Conservation (phyloP, 2,113 vertebrate genomes). For the Cryptoleucopteryx plumbea region DNA sequence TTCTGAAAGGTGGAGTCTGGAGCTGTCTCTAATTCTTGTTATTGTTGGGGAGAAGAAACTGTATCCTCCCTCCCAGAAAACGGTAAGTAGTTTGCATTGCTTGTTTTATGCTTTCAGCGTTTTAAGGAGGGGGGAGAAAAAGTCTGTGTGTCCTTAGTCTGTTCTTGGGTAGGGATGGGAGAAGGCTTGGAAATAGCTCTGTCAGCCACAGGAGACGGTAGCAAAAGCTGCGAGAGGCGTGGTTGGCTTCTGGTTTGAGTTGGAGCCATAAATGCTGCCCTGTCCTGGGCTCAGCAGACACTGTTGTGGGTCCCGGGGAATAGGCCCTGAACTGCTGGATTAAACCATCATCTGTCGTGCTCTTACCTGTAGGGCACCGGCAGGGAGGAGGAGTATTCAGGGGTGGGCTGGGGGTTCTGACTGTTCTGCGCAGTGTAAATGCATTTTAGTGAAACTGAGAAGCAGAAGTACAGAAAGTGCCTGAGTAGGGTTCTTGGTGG, state of each 20-base stretch:
- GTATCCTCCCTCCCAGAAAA: constrained; percentile 4
- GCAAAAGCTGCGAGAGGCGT: not conserved
- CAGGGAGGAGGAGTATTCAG: fast-evolving
- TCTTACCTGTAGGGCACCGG: not conserved
- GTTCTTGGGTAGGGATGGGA: not conserved
- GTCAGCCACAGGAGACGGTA: not conserved
- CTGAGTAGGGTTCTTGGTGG: too few relatives aligned
- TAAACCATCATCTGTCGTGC: not conserved
- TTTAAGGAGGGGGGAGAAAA: not conserved
- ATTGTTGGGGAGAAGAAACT: constrained; percentile 32
- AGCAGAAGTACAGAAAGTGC: not conserved
- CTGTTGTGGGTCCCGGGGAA: fast-evolving
- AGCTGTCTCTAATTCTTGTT: constrained; percentile 16
- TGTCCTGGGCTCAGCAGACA: not conserved
- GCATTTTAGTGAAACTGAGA: not conserved
- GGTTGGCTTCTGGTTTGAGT: not conserved
- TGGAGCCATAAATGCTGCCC: not conserved
- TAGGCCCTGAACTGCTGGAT: not conserved
- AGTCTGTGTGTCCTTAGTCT: not conserved
- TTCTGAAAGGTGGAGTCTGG: constrained; percentile 43
- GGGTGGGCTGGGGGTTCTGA: not conserved
- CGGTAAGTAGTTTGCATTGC: constrained; percentile 26
- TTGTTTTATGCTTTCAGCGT: not conserved
- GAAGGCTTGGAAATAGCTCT: not conserved
- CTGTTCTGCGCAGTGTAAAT: not conserved